Evolutionary conservation across 2,888 invertebrate species (phyloP).

Genomic region (Cantharis rustica): DNA sequence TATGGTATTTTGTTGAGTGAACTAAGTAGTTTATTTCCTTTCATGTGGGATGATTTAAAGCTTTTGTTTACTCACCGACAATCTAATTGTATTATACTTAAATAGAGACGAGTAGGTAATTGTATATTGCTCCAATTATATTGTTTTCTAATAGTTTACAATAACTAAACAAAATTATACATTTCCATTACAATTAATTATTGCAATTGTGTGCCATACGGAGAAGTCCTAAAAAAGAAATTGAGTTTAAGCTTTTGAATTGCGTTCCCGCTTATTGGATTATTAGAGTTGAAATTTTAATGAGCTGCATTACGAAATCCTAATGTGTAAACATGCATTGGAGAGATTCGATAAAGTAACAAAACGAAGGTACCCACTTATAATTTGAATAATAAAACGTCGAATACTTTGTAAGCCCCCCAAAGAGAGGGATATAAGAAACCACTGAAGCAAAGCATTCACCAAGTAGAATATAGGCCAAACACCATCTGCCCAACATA

Average conservation of each 20-base stretch:
- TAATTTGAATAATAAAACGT: not conserved
- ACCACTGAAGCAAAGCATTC: constrained; percentile 1
- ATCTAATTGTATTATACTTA: constrained; percentile 35
- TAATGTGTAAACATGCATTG: not conserved
- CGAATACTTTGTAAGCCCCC: not conserved
- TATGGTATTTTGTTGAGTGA: not conserved
- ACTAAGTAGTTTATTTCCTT: not conserved
- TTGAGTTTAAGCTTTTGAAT: not conserved
- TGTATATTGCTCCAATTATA: constrained; percentile 5
- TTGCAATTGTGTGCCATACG: not conserved
- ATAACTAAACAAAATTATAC: not conserved
- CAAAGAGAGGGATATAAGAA: constrained; percentile 1
- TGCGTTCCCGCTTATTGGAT: not conserved
- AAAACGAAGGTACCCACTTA: not conserved
- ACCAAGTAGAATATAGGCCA: not conserved
- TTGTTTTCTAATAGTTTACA: constrained; percentile 13
- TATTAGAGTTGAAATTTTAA: not conserved
- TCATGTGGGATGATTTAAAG: constrained; percentile 1
- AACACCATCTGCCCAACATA: constrained; percentile 11
- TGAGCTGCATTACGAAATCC: not conserved
- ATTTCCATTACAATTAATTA: constrained; percentile 2
- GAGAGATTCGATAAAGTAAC: not conserved
- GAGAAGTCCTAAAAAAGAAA: not conserved
- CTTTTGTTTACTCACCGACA: constrained; percentile 27
- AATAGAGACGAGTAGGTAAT: constrained; percentile 21